Percentiles rank a stretch among this genome's conserved stretches.
Conservation (phyloP, 2,113 vertebrate genomes). For the Thymallus thymallus region DNA sequence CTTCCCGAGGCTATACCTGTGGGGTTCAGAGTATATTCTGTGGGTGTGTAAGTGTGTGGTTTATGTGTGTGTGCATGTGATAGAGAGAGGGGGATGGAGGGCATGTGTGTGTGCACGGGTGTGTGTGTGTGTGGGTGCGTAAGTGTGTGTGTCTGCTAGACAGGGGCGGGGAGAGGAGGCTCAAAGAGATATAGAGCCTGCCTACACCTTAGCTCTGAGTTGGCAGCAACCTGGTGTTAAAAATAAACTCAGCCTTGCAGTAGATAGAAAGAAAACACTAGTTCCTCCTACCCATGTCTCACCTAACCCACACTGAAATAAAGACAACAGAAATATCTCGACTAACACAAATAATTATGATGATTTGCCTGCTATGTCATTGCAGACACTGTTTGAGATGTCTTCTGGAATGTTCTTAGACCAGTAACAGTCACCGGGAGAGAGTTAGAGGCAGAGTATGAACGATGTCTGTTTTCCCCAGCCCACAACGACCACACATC, state of each 20-base stretch:
- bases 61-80: not conserved
- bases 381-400: too few relatives aligned
- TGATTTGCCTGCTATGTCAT: not conserved
- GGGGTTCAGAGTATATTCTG: not conserved
- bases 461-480: too few relatives aligned
- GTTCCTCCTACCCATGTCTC: slow-evolving; percentile 48
- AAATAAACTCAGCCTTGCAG: slow-evolving; percentile 61
- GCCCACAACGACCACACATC: too few relatives aligned
- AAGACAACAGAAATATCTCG: slow-evolving; percentile 27
- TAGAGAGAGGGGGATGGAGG: slow-evolving; percentile 1
- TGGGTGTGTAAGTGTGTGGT: not conserved
- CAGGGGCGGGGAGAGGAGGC: slow-evolving; percentile 10
- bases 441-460: too few relatives aligned
- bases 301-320: slow-evolving; percentile 40
- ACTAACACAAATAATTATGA: too few relatives aligned
- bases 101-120: not conserved
- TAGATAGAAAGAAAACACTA: slow-evolving; percentile 26
- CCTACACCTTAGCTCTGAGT: slow-evolving; percentile 39
- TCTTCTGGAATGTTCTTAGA: too few relatives aligned
- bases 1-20: not conserved
- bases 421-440: too few relatives aligned
- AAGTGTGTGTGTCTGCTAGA: slow-evolving; percentile 8
- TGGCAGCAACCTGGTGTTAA: slow-evolving; percentile 58
- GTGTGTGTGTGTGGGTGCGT: not conserved
- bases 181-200: slow-evolving; percentile 21